Evolutionary conservation across 2,888 invertebrate genomes (phyloP).

Genomic region (Luperina testacea): DNA sequence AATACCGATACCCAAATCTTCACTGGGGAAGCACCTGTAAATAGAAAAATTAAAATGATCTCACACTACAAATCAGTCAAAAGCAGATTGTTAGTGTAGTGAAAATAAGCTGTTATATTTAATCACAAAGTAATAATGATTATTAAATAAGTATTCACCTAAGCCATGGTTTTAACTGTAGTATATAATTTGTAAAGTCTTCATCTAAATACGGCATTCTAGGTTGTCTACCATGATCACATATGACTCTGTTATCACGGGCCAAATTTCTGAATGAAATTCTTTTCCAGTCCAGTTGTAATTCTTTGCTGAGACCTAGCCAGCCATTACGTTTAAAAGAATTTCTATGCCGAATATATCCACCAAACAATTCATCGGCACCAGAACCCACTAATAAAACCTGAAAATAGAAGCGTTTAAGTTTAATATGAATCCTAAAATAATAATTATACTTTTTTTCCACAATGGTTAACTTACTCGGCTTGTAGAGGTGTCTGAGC

Average conservation of each 20-base stretch:
- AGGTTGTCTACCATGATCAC: constrained; percentile 96
- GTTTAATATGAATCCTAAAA: neutral
- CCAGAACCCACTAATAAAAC: constrained; percentile 97
- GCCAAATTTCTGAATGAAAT: constrained; percentile 97
- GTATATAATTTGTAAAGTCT: constrained; percentile 91
- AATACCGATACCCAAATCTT: constrained; percentile 92
- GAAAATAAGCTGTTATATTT: neutral
- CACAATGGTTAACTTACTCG: constrained; percentile 85
- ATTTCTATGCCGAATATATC: constrained; percentile 96
- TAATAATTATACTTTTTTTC: neutral
- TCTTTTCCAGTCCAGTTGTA: constrained; percentile 94
- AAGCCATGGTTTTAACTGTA: constrained; percentile 92
- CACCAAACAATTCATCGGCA: constrained; percentile 99
- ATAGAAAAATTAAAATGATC: neutral
- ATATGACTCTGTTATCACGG: constrained; percentile 97
- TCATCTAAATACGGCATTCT: constrained; percentile 95
- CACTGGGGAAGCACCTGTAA: constrained; percentile 90
- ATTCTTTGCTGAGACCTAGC: constrained; percentile 90
- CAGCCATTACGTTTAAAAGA: constrained; percentile 91
- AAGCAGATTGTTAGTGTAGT: fast-evolving
- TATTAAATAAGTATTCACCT: constrained; percentile 84
- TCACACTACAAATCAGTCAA: neutral
- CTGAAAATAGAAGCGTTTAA: constrained; percentile 79
- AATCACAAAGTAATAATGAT: neutral
- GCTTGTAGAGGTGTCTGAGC: constrained; percentile 89